These are phyloP conservation scores for Rhinoraja longicauda DNA, from an alignment of 2,797 vertebrate species.

Conservation along the genomic window DNA sequence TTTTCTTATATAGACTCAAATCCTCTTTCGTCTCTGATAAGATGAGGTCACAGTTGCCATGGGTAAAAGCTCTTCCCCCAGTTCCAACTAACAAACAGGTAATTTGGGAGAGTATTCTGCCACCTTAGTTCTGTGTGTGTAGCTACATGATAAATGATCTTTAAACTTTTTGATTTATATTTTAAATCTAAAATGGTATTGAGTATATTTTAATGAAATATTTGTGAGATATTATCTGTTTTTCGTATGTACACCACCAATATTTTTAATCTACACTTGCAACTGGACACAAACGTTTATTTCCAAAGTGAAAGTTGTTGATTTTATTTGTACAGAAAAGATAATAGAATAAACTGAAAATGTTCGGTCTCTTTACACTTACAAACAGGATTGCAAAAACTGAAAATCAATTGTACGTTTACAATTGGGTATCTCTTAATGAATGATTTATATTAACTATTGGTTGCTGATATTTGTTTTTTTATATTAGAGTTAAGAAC, in stretches of 20 bases:
- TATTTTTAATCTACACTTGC: too few relatives aligned
- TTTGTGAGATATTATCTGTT: neutral
- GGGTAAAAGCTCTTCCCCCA: too few relatives aligned
- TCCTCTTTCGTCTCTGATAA: too few relatives aligned
- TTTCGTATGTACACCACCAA: neutral
- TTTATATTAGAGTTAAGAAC: neutral
- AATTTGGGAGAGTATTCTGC: too few relatives aligned
- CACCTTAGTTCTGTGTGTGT: too few relatives aligned
- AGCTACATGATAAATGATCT: too few relatives aligned
- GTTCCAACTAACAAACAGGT: too few relatives aligned
- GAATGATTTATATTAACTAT: neutral
- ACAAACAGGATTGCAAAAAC: neutral
- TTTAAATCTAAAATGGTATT: too few relatives aligned
- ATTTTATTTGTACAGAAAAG: neutral
- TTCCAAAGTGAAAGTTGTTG: neutral
- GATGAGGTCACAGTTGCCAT: too few relatives aligned
- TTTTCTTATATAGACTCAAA: too few relatives aligned
- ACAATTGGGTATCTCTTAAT: neutral
- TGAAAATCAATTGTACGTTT: neutral
- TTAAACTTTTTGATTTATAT: too few relatives aligned
- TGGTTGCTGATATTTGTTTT: neutral
- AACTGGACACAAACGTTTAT: neutral
- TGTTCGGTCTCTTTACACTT: neutral
- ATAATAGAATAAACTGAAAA: neutral
- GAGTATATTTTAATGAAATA: neutral